phyloP scores from a whole-genome alignment of 2,797 vertebrate species.

The Presbytis comata region DNA sequence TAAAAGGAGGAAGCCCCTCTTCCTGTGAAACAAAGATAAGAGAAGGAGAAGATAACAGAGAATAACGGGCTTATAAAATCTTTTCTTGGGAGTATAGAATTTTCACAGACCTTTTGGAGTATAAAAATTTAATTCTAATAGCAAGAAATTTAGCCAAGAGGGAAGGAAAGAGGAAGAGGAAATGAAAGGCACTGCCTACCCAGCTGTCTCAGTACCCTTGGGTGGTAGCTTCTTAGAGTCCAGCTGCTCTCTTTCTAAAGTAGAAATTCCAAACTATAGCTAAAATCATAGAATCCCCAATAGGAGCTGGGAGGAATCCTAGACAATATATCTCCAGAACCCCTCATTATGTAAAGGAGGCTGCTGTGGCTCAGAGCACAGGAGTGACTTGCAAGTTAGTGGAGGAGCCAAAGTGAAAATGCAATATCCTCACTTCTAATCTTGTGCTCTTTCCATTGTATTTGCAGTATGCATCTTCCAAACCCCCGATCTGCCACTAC shows the following conservation, averaged over 20 bases:
- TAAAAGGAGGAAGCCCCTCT: background rate
- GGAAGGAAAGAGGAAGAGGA: constrained; percentile 37
- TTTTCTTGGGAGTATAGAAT: constrained; percentile 12
- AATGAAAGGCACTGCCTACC: constrained; percentile 10
- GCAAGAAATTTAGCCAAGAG: constrained; percentile 25
- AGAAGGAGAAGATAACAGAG: background rate
- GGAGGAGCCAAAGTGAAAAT: constrained; percentile 15
- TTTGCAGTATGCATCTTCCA: background rate
- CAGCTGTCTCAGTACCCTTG: constrained; percentile 43
- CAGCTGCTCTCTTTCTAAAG: constrained; percentile 59
- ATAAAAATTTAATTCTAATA: constrained; percentile 15
- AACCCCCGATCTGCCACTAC: background rate
- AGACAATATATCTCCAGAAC: background rate
- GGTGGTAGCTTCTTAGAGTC: constrained; percentile 21
- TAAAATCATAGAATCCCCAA: constrained; percentile 38
- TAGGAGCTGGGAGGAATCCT: background rate
- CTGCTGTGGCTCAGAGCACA: background rate
- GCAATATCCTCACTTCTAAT: background rate
- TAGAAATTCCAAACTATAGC: constrained; percentile 37
- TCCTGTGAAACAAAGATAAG: constrained; percentile 26
- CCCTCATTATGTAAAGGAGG: background rate
- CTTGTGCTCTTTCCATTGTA: background rate
- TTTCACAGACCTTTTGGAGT: constrained; percentile 27
- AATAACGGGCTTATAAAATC: background rate
- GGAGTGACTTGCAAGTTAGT: constrained; percentile 31